phyloP scores from a whole-genome alignment of 2,113 vertebrate genomes.

The Ornithorhynchus anatinus region DNA sequence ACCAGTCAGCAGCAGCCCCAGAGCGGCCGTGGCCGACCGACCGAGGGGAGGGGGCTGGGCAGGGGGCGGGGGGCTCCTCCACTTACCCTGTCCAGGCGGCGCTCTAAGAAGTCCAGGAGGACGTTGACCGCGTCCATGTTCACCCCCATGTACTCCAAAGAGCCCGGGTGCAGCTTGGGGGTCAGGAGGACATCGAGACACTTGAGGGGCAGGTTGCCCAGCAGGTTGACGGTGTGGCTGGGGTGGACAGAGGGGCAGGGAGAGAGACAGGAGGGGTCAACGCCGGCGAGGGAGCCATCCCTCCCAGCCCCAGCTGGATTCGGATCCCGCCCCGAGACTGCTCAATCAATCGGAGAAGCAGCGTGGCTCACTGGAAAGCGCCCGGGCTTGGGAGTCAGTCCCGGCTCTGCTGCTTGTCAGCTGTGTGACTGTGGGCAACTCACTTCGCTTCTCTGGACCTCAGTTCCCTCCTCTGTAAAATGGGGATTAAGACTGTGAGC shows the following conservation, averaged over 20 bases:
- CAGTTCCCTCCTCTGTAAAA: too few relatives aligned
- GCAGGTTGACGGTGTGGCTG: constrained; percentile 88
- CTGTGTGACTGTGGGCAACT: too few relatives aligned
- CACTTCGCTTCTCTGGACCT: too few relatives aligned
- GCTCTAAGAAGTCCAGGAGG: constrained; percentile 87
- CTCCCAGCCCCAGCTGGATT: not conserved
- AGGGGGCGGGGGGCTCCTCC: not conserved
- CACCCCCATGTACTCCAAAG: constrained; percentile 87
- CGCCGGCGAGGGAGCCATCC: too few relatives aligned
- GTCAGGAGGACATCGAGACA: constrained; percentile 87
- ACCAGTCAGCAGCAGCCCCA: not conserved
- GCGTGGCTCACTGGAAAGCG: too few relatives aligned
- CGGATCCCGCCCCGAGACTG: too few relatives aligned
- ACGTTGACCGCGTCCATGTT: constrained; percentile 89
- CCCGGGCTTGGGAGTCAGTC: too few relatives aligned
- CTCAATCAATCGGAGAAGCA: too few relatives aligned
- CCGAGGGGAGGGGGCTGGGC: not conserved
- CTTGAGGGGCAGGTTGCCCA: constrained; percentile 88
- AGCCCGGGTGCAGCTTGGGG: constrained; percentile 81
- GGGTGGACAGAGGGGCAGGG: not conserved
- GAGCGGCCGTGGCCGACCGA: not conserved
- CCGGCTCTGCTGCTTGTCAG: too few relatives aligned
- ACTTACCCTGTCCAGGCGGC: constrained; percentile 84
- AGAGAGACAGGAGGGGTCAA: too few relatives aligned
- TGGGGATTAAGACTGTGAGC: too few relatives aligned